Base-by-base conservation (phyloP, 2,797 vertebrate species). In the Pantherophis vulpinus region DNA sequence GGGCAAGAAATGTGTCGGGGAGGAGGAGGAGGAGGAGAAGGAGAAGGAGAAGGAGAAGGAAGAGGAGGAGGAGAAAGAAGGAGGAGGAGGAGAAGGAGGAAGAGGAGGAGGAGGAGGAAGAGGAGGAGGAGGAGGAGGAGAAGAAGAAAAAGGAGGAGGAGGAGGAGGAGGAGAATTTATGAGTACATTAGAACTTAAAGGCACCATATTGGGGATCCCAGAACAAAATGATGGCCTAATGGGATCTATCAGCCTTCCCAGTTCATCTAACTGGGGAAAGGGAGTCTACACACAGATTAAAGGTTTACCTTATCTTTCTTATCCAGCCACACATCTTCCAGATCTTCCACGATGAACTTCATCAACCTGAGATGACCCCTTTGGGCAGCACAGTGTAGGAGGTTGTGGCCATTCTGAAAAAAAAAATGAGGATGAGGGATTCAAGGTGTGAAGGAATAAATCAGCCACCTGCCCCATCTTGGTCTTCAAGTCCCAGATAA, bases 341-440 rank as follows among this genome's bases (percentile, higher is more conserved):
- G 98, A 94, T 98, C 97, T 94, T 99, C 98, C 98, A 98, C 97
- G 87, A 99, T 97, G 95, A 98, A 99, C 70, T 98, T 97, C 94
- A 99, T 94, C 55, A 99, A 94, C 0, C 5, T 96, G 93, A 98
- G 66, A 54, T 99, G 98, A 51, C 99, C 99, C 94, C 98, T 98
- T 96, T 98, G 98, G 86, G 98, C 98, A 0, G 98, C 98, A 88
- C 99, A 99, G 95, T 99, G 99, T 91, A 99, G 97, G 91, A 99
- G 95, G 89, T 97, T 98, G 90, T 98, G 96, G 60, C 98, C 98
- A 7, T 98, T 98, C 98, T 98, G 94, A 54, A 54, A 60, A 86
- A 86, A 92, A 74, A 93, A 94, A 86, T 16, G 29, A 9, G 23
- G 27, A 18, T 10, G 54, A 9, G 3, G 9, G 8, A 23, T 70